Evolutionary conservation across 2,888 invertebrate genomes (phyloP).

Genomic region (Trissonchulus sp.): DNA sequence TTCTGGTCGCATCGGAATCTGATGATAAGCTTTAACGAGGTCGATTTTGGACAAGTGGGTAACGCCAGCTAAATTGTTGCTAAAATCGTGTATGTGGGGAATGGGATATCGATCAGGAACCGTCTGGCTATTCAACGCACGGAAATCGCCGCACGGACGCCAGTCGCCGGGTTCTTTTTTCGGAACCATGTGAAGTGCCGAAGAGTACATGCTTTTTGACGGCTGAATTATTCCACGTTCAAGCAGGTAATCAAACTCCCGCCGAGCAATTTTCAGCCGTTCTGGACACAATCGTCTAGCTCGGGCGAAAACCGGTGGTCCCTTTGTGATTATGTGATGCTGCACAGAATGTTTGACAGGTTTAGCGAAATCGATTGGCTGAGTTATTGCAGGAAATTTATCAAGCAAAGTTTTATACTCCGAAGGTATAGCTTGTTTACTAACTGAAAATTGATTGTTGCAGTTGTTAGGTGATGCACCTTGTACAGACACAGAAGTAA

Average conservation of each 20-base stretch:
- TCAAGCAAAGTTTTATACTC: too few species aligned
- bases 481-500: too few species aligned
- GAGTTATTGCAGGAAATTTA: not conserved
- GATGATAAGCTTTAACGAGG: too few species aligned
- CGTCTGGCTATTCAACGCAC: too few species aligned
- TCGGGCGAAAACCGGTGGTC: not conserved
- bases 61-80: not conserved
- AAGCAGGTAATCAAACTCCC: not conserved
- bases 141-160: not conserved
- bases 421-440: too few species aligned
- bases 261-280: not conserved
- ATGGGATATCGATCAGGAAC: slow-evolving; percentile 7
- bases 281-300: not conserved
- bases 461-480: too few species aligned
- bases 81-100: slow-evolving; percentile 10
- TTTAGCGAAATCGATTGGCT: not conserved
- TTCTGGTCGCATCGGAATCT: too few species aligned
- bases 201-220: not conserved
- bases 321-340: not conserved
- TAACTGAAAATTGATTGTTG: too few species aligned
- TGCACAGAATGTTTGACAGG: not conserved
- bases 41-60: not conserved
- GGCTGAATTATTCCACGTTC: not conserved
- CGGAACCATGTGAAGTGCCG: not conserved
- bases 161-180: slow-evolving; percentile 1